Conservation (phyloP, 2,888 invertebrate genomes). For the Dolichopus griseipennis region DNA sequence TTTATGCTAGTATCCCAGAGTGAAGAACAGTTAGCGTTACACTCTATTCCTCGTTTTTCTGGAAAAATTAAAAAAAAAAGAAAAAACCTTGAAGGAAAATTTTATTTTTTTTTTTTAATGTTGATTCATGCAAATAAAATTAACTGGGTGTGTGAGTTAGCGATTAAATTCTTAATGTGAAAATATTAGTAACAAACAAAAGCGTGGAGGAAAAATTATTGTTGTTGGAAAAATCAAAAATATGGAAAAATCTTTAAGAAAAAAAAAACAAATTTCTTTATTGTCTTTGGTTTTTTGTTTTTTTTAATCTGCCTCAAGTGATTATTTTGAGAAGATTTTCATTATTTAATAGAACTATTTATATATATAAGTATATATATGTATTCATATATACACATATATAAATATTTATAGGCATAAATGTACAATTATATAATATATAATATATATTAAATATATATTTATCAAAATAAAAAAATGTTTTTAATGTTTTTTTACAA, state of each 20-base stretch:
- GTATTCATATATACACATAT: background rate
- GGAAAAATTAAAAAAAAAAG: too few relatives aligned
- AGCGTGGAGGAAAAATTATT: background rate
- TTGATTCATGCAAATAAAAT: constrained; percentile 1
- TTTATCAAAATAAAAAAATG: too few relatives aligned
- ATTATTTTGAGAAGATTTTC: background rate
- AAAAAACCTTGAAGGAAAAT: background rate
- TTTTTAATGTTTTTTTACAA: too few relatives aligned
- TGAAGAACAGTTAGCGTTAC: too few relatives aligned
- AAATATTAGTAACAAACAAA: background rate
- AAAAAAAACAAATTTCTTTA: background rate
- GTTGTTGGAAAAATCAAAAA: too few relatives aligned
- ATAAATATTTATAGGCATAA: background rate
- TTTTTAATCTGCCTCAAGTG: background rate
- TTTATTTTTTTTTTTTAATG: too few relatives aligned
- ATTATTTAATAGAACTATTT: background rate
- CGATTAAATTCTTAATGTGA: background rate
- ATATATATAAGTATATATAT: background rate
- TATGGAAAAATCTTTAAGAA: too few relatives aligned
- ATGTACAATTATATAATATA: too few relatives aligned
- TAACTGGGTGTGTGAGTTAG: background rate
- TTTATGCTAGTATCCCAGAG: too few relatives aligned
- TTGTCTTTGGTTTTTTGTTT: background rate
- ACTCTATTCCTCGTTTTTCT: too few relatives aligned
- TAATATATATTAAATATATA: too few relatives aligned